These are phyloP conservation scores for Lepilemur ruficaudatus DNA, from an alignment of 2,797 vertebrate species.

Conservation along the genomic window DNA sequence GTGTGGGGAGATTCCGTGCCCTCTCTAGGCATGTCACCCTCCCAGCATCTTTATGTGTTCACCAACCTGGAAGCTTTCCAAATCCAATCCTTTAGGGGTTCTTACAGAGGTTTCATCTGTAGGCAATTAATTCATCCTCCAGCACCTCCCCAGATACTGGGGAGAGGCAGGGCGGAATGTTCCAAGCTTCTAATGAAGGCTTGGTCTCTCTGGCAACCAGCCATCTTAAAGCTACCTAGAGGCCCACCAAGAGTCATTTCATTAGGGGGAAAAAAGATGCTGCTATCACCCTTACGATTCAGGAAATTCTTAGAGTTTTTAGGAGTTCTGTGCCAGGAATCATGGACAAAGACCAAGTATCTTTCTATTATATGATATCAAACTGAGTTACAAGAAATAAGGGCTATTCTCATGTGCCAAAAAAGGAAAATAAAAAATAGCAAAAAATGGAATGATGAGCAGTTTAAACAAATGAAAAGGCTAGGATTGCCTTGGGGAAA, in stretches of 20 bases:
- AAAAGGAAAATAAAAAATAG: background rate
- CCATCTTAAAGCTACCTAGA: background rate
- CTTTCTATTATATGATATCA: background rate
- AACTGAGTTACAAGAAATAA: background rate
- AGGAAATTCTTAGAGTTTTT: background rate
- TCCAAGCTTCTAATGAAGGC: background rate
- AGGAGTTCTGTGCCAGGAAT: background rate
- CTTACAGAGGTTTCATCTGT: background rate
- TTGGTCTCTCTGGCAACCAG: background rate
- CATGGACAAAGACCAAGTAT: background rate
- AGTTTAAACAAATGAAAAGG: conserved; percentile 12
- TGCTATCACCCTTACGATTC: background rate
- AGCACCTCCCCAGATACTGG: background rate
- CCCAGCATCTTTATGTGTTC: background rate
- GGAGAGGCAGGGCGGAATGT: background rate
- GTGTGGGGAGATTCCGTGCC: background rate
- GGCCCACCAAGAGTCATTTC: background rate
- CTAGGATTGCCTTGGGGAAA: background rate
- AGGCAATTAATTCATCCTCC: background rate
- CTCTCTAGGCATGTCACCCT: background rate
- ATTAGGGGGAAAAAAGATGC: background rate
- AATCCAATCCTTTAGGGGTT: background rate
- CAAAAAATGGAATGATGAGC: background rate
- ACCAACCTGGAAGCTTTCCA: background rate
- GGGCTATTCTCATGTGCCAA: background rate